These are phyloP conservation scores for Xanthia togata DNA, from an alignment of 2,888 invertebrate species.

Conservation along the genomic window DNA sequence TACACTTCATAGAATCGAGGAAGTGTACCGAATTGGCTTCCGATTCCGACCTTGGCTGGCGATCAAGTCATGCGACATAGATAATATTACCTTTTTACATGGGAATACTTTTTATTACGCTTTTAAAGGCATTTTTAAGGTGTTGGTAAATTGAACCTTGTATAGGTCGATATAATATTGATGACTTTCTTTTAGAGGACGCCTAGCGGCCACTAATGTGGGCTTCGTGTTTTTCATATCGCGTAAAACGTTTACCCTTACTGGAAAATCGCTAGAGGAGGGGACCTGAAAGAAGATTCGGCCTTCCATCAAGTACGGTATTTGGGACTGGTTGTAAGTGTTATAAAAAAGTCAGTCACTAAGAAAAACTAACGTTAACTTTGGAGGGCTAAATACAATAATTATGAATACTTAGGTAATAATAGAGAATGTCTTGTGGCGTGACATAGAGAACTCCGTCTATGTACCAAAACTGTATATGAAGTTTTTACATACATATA, in stretches of 20 bases:
- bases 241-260: slow-evolving; percentile 3
- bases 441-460: background rate
- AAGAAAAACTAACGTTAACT: background rate
- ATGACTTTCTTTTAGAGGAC: slow-evolving; percentile 17
- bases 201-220: slow-evolving; percentile 19
- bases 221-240: slow-evolving; percentile 28
- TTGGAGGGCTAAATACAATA: background rate
- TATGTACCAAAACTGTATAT: background rate
- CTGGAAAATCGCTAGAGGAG: background rate
- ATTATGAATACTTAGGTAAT: background rate
- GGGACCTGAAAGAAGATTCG: background rate
- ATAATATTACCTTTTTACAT: no score
- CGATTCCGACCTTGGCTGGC: slow-evolving; percentile 51
- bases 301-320: background rate
- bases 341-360: background rate
- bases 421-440: background rate
- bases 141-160: slow-evolving; percentile 39
- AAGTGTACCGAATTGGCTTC: slow-evolving; percentile 52
- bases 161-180: slow-evolving; percentile 34
- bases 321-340: background rate
- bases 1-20: slow-evolving; percentile 41
- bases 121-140: slow-evolving; percentile 34
- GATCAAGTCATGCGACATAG: slow-evolving; percentile 54
- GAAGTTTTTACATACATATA: background rate
- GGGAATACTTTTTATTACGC: slow-evolving; percentile 31